Evolutionary conservation across 2,113 vertebrate species (phyloP), one percentile per base, ranked within the genome.

Genomic region (Micromys minutus): DNA sequence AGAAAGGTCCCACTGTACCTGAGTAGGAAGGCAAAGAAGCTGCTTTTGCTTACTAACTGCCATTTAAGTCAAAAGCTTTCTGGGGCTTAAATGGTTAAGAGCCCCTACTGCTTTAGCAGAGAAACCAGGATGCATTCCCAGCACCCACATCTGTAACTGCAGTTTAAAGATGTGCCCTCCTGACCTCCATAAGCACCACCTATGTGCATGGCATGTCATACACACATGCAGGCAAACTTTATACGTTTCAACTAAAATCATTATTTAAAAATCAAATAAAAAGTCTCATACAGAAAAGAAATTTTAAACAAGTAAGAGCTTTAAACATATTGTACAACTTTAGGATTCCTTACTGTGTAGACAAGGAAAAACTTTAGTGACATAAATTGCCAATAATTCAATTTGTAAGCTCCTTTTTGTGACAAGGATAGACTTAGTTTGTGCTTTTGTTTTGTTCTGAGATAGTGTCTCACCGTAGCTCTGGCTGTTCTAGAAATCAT

Each of bases 301-400:
- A 79, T n/a, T 19, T 12, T 55, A 79, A 79, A 55, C 19, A 36
- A 29, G 13, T 45, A 45, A 36, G 34, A 26, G 24, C 29, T 85
- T 84, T 92, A 31, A 5, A 74, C 2, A 3, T 19, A 55, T 13
- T 13, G 0, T 12, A 72, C 55, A 13, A 94, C 93, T 93, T 91
- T 45, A 15, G 36, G 63, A 81, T 7, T 71, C 3, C 3, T 7
- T 8, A 75, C 34, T 26, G 71, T 3, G 1, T 1, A 83, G 31
- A 65, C 34, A 11, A 90, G 22, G 29, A 88, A 94, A 92, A 95
- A 75, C 7, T 39, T 2, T 5, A 96, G 57, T 85, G 75, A 92
- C 72, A 47, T 65, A 92, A 79, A 83, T 0, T 85, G 34, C 26
- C 69, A 93, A 72, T 17, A 85, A 79, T 15, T 93, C 0, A 69